Evolutionary conservation across 53 echinoderm and acorn worm genomes (phyloP), one percentile per base, ranked within the genome.

Genomic region (Zoroaster sp.): DNA sequence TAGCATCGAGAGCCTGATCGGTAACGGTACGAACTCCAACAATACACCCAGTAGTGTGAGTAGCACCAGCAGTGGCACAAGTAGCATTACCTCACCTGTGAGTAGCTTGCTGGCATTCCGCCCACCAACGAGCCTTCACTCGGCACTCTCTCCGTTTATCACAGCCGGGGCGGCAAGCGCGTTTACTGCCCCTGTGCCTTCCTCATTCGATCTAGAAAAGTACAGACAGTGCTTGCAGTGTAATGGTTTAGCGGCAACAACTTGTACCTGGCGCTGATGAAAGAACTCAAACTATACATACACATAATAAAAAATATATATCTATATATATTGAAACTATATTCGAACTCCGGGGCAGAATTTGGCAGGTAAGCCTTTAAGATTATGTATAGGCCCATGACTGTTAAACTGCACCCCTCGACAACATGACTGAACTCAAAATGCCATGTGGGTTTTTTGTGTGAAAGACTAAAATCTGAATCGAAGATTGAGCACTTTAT

Each of bases 201-300:
- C 93, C 34, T 81, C 90, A 6, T 88, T 96, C 39, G 99, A 99
- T 85, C 87, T 97, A 51, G 91, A 95, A 54, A 97, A 97, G 80
- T 97, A 95, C 80, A 96, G 99, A 80, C 94, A 94, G 51, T 93
- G 99, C 88, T 74, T 99, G 34, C 91, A 96, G 70, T 99, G 99
- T 85, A 96, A 93, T 75, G 94, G 99, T 38, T 72, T 90, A 79
- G 88, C 94, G 42, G 89, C 96, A 34, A 92, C 97, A 65, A 90
- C 94, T 55, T 90, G 95, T 75, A 86, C 83, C 32, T 95, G 95
- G 95, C 93, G 95, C 89, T 95, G 89, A 91, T 80, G 69, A 40
- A 79, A 14, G 51, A 72, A 77, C 77, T 65, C 69, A 21, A 49
- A 40, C 77, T 88, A 85, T 47, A 85, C 31, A 85, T 71, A 85